These are phyloP conservation scores for Tapirus terrestris DNA, from an alignment of 2,113 vertebrate species.

Conservation along the genomic window DNA sequence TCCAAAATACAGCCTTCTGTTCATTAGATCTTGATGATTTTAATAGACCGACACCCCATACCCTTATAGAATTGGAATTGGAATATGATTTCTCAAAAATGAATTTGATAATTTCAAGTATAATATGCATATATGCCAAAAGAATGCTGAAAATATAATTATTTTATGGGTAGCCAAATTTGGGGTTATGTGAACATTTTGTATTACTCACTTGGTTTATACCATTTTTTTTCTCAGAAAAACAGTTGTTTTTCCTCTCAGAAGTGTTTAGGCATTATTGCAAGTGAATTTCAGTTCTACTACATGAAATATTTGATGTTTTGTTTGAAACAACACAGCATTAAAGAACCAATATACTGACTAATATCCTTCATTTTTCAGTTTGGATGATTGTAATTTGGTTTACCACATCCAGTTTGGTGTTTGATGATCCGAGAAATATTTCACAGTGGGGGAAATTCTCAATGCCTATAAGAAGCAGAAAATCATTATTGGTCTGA, in stretches of 20 bases:
- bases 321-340: constrained; percentile 27
- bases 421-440: constrained; percentile 62
- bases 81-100: constrained; percentile 26
- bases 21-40: constrained; percentile 1
- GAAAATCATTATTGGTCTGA: not conserved
- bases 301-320: constrained; percentile 27
- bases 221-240: constrained; percentile 43
- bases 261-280: constrained; percentile 17
- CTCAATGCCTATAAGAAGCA: not conserved
- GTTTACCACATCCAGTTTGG: not conserved
- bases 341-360: not conserved
- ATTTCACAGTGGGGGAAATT: constrained; percentile 25
- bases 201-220: constrained; percentile 30
- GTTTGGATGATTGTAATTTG: not conserved
- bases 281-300: constrained; percentile 16
- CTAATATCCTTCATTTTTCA: constrained; percentile 33
- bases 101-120: constrained; percentile 34
- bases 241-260: constrained; percentile 61
- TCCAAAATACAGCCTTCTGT: constrained; percentile 14
- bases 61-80: constrained; percentile 16
- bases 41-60: not conserved
- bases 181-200: constrained; percentile 45
- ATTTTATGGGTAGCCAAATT: constrained; percentile 34
- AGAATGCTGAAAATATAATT: constrained; percentile 31
- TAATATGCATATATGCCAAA: not conserved